Base-by-base conservation (phyloP, 2,113 vertebrate species). In the Seriola dumerili region DNA sequence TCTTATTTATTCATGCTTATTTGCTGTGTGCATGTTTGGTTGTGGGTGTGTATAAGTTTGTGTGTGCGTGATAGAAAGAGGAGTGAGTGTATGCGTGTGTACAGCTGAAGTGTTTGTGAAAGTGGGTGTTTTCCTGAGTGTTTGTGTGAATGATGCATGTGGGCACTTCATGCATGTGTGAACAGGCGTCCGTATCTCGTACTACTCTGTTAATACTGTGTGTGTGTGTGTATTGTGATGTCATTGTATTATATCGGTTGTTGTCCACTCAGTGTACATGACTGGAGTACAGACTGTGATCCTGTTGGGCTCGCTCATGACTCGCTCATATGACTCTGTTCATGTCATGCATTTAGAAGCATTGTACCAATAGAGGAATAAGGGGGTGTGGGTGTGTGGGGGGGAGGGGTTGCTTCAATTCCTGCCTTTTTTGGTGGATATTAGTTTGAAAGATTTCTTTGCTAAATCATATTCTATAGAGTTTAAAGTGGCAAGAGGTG, bases 1-100 rank as follows among this genome's bases (percentile, higher is more conserved):
- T 92, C 76, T 88, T 91, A 90, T 94, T 93, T 91, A 91, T 92
- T 85, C 66, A 82, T 87, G 89, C 79, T 89, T 72, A 91, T 90
- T 92, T 90, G 81, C 83, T 83, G 63, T 81, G 77, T 90, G 88
- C 64, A 19, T 86, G 85, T 84, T 68, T 86, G 79, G 36, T 14
- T 86, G 69, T 77, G 76, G 16, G 48, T 54, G 76, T 62, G 46
- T 61, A n/a, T 54, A 25, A 25, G 69, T 40, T 65, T 61, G 54
- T 50, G 59, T 10, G 34, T 19, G 67, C 12, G 38, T 63, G 38
- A 8, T 50, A 34, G 52, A 71, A 42, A 54, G 3, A 23, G 29
- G 42, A 38, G 55, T 17, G 19, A 9, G 17, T 23, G n/a, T 61
- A 10, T 63, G 44, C 64, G 38, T 74, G 72, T 75, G 46, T 61